Percentiles rank a stretch among this genome's conserved stretches.
Evolutionary conservation across 2,797 vertebrate genomes (phyloP).

Genomic region (Tympanoctomys barrerae): DNA sequence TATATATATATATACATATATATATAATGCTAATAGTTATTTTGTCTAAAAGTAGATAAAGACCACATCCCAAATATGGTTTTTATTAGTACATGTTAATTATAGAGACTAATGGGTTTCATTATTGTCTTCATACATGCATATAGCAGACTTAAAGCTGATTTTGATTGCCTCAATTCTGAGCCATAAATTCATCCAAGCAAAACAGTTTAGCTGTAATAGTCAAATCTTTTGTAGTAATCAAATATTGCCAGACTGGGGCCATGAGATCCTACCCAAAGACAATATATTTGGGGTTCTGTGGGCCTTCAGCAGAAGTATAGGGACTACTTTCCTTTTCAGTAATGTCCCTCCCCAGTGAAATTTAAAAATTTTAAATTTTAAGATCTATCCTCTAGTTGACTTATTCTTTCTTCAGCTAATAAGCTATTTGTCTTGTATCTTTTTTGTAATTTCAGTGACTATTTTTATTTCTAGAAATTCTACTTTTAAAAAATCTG

Average conservation of each 20-base stretch:
- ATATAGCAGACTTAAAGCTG: background rate
- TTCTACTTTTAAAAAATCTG: background rate
- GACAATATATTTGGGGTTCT: background rate
- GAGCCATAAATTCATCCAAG: background rate
- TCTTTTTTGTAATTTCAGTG: background rate
- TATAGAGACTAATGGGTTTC: background rate
- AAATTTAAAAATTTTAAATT: background rate
- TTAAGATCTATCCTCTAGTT: background rate
- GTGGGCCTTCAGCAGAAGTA: background rate
- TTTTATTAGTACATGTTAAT: background rate
- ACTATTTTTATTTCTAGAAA: background rate
- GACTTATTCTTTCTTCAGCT: background rate
- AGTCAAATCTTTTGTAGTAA: background rate
- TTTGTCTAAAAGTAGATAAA: background rate
- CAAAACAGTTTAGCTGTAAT: background rate
- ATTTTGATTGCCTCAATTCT: background rate
- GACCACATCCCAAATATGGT: background rate
- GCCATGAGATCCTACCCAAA: background rate
- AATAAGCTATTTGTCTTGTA: background rate
- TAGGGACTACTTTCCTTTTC: background rate
- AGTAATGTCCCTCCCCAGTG: background rate
- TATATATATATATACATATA: too few species aligned
- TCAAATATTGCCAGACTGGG: background rate
- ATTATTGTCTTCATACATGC: background rate
- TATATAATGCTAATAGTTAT: background rate